Evolutionary conservation across 2,113 vertebrate genomes (phyloP).

Genomic region (Calyptommatus sinebrachiatus): DNA sequence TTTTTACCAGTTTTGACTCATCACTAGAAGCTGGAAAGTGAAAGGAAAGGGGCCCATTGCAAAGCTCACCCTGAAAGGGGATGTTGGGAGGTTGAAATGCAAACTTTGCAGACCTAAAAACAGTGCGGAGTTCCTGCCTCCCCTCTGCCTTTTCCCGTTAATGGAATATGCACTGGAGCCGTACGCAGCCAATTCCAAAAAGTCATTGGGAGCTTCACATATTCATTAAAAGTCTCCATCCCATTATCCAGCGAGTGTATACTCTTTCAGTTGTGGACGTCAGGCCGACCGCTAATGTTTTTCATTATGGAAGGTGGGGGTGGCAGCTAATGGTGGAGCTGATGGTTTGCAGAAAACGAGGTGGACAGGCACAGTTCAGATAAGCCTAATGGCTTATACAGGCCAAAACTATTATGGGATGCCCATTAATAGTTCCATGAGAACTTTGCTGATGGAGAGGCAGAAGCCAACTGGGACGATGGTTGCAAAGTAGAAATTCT

Average conservation of each 20-base stretch:
- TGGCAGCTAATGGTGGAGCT: neutral
- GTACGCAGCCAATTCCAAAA: constrained; percentile 23
- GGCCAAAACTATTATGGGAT: neutral
- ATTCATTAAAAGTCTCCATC: constrained; percentile 44
- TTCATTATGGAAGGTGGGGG: constrained; percentile 47
- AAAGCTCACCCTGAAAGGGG: neutral
- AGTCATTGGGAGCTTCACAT: constrained; percentile 36
- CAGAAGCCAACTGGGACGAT: neutral
- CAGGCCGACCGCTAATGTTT: constrained; percentile 54
- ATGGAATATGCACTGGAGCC: too few species aligned
- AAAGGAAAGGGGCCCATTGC: too few species aligned
- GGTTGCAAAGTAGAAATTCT: neutral
- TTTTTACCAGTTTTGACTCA: neutral
- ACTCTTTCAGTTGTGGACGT: neutral
- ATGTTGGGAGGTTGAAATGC: neutral
- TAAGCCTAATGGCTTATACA: neutral
- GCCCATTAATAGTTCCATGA: constrained; percentile 34
- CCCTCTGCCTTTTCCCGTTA: neutral
- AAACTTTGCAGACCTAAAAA: neutral
- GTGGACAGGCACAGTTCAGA: neutral
- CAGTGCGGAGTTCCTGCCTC: neutral
- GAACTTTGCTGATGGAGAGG: neutral
- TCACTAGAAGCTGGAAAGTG: neutral
- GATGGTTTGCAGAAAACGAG: neutral
- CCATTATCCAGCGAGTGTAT: constrained; percentile 14